Base-by-base conservation (phyloP, 2,888 invertebrate species). In the Perdita meconis region DNA sequence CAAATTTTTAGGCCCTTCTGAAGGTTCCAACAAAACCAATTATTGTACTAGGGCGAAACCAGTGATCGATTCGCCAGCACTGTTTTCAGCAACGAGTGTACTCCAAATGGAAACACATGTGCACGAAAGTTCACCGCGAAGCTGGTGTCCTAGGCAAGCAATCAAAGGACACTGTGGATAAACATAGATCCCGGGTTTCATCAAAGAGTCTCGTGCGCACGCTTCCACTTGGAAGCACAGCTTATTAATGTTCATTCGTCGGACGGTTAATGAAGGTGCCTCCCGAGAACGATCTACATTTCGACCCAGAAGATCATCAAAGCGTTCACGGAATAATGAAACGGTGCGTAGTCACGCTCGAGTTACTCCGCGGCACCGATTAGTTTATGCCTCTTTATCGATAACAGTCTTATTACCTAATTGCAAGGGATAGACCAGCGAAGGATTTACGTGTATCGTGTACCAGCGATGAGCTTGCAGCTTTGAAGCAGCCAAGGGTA, bases 161-260 rank as follows among this genome's bases (percentile, higher is more conserved):
- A 80, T 80, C 65, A 70, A 79, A 80, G 66, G 65, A 63, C 22
- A 12, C 13, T 10, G 24, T 34, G 50, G 55, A 50, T 78, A 84
- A 77, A 84, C 73, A 77, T 83, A 55, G 70, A 71, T 53, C 53
- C 55, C 26, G 59, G 13, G 68, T 69, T 60, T 40, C 72, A 51
- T 82, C 82, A 81, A 78, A 81, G 69, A 80, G 64, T 57, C 36
- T 34, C 34, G 26, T n/a, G 40, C 50, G n/a, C 38, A n/a, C 19
- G 60, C 61, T 38, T 34, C 63, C 64, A 42, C 74, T 56, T 36
- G 70, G 61, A 73, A 55, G 57, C 61, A 65, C 57, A 56, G 44
- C 67, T 71, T 82, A 86, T 84, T 87, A 84, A 86, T 84, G 85
- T 78, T 80, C 80, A 85, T 86, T 86, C 78, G 79, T 77, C 78